Conservation (phyloP, 2,888 invertebrate species). For the Melangyna quadrimaculata region DNA sequence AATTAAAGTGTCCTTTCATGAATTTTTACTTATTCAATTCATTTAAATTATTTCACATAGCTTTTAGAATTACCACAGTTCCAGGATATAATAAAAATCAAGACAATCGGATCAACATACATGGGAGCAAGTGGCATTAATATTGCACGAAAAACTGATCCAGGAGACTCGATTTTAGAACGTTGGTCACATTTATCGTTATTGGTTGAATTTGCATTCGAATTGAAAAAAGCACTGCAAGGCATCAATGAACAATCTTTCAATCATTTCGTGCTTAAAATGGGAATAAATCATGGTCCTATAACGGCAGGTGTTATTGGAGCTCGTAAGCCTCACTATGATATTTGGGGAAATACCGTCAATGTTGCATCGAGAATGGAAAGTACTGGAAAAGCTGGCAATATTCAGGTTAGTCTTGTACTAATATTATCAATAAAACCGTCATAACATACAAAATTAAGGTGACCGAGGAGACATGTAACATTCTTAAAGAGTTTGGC, state of each 20-base stretch:
- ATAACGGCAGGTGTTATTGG: slow-evolving; percentile 98
- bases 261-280: slow-evolving; percentile 95
- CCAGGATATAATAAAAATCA: slow-evolving; percentile 95
- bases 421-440: background rate
- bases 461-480: slow-evolving; percentile 97
- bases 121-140: slow-evolving; percentile 97
- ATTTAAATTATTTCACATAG: slow-evolving; percentile 81
- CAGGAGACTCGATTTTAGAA: slow-evolving; percentile 87
- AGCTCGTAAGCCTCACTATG: slow-evolving; percentile 96
- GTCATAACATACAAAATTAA: slow-evolving; percentile 77
- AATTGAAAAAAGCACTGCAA: slow-evolving; percentile 93
- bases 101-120: slow-evolving; percentile 96
- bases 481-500: slow-evolving; percentile 93
- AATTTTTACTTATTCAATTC: background rate
- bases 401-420: slow-evolving; percentile 88
- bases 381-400: slow-evolving; percentile 97
- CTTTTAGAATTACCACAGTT: slow-evolving; percentile 92
- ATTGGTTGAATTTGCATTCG: slow-evolving; percentile 94
- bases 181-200: slow-evolving; percentile 93
- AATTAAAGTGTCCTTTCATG: background rate
- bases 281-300: slow-evolving; percentile 97
- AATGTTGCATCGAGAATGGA: slow-evolving; percentile 99
- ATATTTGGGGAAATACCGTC: slow-evolving; percentile 98
- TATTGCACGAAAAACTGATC: slow-evolving; percentile 85
- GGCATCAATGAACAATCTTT: slow-evolving; percentile 97